These are phyloP conservation scores for Scophthalmus maximus DNA, from an alignment of 2,113 vertebrate species.

Conservation along the genomic window DNA sequence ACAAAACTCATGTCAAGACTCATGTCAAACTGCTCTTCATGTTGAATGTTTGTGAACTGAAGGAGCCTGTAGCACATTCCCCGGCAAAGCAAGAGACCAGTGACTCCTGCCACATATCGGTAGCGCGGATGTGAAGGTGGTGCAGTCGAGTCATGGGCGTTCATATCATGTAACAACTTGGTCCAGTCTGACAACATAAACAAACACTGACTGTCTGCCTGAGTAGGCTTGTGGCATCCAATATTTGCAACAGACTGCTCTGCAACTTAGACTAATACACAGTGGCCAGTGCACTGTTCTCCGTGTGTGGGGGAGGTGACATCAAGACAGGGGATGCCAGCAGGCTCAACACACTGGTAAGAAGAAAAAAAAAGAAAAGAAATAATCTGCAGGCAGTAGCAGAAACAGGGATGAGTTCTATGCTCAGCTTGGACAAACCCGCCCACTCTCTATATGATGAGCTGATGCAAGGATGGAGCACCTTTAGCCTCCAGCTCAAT, in stretches of 20 bases:
- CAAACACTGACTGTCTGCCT: slow-evolving; percentile 17
- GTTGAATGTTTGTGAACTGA: slow-evolving; percentile 2
- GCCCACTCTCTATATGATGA: slow-evolving; percentile 55
- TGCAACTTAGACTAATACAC: slow-evolving; percentile 35
- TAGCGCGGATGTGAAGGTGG: slow-evolving; percentile 15
- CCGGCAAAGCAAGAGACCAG: slow-evolving; percentile 5
- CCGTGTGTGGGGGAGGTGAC: slow-evolving; percentile 48
- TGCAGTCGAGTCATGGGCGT: slow-evolving; percentile 6
- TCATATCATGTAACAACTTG: slow-evolving; percentile 32
- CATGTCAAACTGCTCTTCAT: not conserved
- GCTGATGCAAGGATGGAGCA: slow-evolving; percentile 33
- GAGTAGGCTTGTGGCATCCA: slow-evolving; percentile 40
- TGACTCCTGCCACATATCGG: slow-evolving; percentile 13
- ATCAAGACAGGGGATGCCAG: slow-evolving; percentile 46
- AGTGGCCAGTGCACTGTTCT: slow-evolving; percentile 29
- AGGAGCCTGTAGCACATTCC: slow-evolving; percentile 1
- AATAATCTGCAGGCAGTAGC: slow-evolving; percentile 49
- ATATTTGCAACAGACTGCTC: slow-evolving; percentile 43
- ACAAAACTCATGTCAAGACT: too few relatives aligned
- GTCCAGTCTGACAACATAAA: slow-evolving; percentile 30
- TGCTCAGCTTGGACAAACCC: slow-evolving; percentile 56
- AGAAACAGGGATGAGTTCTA: slow-evolving; percentile 46
- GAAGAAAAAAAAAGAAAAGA: slow-evolving; percentile 14
- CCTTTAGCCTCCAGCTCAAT: slow-evolving; percentile 62
- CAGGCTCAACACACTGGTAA: slow-evolving; percentile 55